These are phyloP conservation scores for Rutilus rutilus DNA, from an alignment of 2,113 vertebrate species.

Conservation along the genomic window DNA sequence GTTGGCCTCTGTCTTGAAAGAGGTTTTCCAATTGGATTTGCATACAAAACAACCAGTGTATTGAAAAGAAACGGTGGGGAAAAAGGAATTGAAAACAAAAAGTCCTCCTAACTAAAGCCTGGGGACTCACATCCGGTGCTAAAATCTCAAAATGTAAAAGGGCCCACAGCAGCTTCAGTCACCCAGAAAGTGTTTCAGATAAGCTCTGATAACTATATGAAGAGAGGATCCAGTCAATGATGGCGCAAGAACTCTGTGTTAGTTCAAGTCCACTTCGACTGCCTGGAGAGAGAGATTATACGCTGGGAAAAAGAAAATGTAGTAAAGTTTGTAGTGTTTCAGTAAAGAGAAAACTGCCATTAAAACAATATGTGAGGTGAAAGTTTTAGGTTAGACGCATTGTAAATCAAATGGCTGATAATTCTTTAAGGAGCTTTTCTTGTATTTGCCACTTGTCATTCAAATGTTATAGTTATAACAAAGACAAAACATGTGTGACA, in stretches of 20 bases:
- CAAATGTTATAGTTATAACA: background rate
- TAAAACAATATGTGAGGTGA: background rate
- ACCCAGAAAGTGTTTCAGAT: constrained; percentile 23
- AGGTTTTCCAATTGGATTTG: constrained; percentile 22
- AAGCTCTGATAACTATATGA: background rate
- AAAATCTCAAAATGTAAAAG: constrained; percentile 9
- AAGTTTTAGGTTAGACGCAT: background rate
- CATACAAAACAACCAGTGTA: constrained; percentile 17
- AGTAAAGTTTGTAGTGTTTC: background rate
- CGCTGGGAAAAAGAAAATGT: background rate
- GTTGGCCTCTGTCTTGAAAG: background rate
- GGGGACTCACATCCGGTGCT: background rate
- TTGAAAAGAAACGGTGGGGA: background rate
- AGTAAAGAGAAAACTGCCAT: background rate
- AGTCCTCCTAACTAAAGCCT: background rate
- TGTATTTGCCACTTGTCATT: background rate
- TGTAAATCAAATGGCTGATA: background rate
- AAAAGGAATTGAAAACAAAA: background rate
- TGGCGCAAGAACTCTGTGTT: background rate
- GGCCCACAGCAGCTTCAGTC: constrained; percentile 10
- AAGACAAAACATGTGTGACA: background rate
- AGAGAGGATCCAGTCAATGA: background rate
- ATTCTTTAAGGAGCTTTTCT: background rate
- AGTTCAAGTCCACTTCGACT: background rate
- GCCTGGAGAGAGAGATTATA: constrained; percentile 10